Evolutionary conservation across 1,140 invertebrate genomes (phyloP).

Genomic region (Reticulitermes speratus): DNA sequence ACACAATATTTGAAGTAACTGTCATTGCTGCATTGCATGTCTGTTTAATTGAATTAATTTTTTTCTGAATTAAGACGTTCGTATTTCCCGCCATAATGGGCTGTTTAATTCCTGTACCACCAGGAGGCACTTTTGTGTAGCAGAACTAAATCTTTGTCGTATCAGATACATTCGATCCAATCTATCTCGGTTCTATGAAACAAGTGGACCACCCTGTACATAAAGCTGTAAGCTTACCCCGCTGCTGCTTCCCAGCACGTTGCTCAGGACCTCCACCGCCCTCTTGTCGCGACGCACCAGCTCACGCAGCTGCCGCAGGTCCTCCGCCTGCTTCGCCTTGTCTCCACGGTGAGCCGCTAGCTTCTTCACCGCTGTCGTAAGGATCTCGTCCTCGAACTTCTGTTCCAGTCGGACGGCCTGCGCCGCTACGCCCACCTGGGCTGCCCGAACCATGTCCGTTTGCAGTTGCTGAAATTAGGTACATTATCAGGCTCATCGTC

Average conservation of each 20-base stretch:
- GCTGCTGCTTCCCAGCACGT: constrained; percentile 37
- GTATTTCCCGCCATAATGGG: too few species aligned
- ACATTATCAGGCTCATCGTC: background rate
- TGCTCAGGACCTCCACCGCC: constrained; percentile 37
- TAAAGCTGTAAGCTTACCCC: background rate
- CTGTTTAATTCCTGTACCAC: too few species aligned
- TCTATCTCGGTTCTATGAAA: too few species aligned
- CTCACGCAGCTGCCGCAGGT: constrained; percentile 28
- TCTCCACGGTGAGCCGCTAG: constrained; percentile 24
- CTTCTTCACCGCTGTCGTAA: constrained; percentile 35
- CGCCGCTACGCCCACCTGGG: constrained; percentile 29
- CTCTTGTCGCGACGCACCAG: constrained; percentile 39
- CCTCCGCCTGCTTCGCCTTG: constrained; percentile 22
- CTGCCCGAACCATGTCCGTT: constrained; percentile 36
- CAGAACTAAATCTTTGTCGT: too few species aligned
- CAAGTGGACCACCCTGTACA: too few species aligned
- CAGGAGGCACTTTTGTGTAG: too few species aligned
- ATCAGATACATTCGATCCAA: too few species aligned
- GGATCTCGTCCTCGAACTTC: constrained; percentile 37
- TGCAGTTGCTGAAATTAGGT: constrained; percentile 36
- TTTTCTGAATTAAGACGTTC: too few species aligned
- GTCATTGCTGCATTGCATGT: too few species aligned
- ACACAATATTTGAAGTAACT: too few species aligned
- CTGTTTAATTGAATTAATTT: too few species aligned
- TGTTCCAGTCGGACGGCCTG: constrained; percentile 38